phyloP scores from a whole-genome alignment of 1,140 invertebrate genomes.

The Drosophila bocqueti region DNA sequence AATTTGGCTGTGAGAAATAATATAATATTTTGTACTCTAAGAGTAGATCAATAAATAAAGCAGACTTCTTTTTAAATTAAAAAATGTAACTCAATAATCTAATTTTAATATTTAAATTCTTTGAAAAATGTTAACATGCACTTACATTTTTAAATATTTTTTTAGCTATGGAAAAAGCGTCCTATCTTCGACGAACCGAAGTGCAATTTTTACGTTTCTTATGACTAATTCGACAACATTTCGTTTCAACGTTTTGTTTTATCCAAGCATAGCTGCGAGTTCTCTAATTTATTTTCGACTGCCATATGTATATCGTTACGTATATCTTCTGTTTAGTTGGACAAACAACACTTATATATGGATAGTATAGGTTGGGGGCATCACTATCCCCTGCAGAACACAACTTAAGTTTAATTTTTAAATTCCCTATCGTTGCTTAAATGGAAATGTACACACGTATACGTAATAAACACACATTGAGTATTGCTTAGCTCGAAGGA shows the following conservation, averaged over 20 bases:
- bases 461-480: constrained; percentile 64
- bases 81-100: no score
- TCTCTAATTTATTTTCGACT: constrained; percentile 1
- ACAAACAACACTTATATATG: constrained; percentile 62
- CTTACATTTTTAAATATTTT: neutral
- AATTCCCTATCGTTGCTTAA: constrained; percentile 63
- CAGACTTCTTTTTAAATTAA: no score
- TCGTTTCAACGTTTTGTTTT: constrained; percentile 14
- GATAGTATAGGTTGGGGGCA: constrained; percentile 42
- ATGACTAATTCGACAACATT: constrained; percentile 27
- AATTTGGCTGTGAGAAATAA: neutral
- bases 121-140: no score
- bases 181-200: constrained; percentile 40
- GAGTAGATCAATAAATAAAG: neutral
- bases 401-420: constrained; percentile 48
- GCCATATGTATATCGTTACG: constrained; percentile 46
- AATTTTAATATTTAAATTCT: no score
- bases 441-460: constrained; percentile 63
- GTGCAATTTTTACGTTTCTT: constrained; percentile 2
- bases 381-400: constrained; percentile 32
- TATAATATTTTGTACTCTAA: neutral
- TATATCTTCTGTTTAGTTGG: constrained; percentile 46
- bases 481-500: constrained; percentile 75
- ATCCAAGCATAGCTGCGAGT: constrained; percentile 5
- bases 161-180: constrained; percentile 20